Conservation (phyloP, 2,113 vertebrate species). For the Lontra canadensis region DNA sequence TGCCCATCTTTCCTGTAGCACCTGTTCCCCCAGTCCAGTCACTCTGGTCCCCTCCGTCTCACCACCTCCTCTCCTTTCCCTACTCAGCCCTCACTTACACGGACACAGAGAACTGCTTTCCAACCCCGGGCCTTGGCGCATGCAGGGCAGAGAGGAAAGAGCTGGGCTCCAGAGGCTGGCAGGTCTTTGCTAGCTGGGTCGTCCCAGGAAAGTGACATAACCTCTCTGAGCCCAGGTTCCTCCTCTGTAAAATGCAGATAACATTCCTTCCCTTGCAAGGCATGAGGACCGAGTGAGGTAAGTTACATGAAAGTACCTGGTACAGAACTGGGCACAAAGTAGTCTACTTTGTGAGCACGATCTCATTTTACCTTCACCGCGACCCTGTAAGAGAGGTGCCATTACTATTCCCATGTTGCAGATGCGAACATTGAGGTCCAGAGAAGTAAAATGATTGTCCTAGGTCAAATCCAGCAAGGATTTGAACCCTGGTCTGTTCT, state of each 20-base stretch:
- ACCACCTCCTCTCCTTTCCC: neutral
- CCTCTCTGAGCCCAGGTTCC: neutral
- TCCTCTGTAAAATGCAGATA: neutral
- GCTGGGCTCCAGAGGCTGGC: neutral
- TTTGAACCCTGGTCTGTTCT: neutral
- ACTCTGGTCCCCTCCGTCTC: neutral
- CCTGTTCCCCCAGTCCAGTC: too few species aligned
- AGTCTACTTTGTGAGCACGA: neutral
- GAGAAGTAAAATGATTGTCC: neutral
- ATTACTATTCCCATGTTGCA: neutral
- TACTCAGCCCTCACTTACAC: neutral
- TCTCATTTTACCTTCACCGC: neutral
- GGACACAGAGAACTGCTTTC: neutral
- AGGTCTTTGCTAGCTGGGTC: neutral
- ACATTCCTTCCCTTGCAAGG: neutral
- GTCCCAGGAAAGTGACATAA: neutral
- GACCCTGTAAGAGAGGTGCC: neutral
- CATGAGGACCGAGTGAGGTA: neutral
- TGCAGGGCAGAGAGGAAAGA: neutral
- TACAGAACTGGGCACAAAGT: neutral
- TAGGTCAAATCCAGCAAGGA: neutral
- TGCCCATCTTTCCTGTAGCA: neutral
- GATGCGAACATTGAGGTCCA: neutral
- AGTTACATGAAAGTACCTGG: neutral
- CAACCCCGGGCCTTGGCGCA: neutral